These are phyloP conservation scores for Tribolium castaneum DNA, from an alignment of 1,140 invertebrate species.

Conservation along the genomic window DNA sequence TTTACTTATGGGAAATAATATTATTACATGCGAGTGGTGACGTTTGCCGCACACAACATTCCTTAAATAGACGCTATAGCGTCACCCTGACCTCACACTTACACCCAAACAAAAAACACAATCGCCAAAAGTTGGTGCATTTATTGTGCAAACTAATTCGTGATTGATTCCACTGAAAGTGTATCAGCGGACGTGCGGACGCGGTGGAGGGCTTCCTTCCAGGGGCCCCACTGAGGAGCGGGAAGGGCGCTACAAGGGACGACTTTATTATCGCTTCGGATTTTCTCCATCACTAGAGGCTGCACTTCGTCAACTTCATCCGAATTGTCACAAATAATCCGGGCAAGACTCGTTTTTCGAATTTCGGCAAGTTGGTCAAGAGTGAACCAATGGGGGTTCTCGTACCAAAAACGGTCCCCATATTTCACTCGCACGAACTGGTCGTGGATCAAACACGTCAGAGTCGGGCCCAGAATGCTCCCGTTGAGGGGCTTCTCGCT, in stretches of 20 bases:
- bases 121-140: not conserved
- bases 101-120: not conserved
- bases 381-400: slow-evolving; percentile 77
- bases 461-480: slow-evolving; percentile 83
- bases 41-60: not conserved
- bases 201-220: slow-evolving; percentile 65
- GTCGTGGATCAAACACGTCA: slow-evolving; percentile 86
- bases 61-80: slow-evolving; percentile 27
- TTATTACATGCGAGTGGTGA: slow-evolving; percentile 2
- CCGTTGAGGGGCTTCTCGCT: slow-evolving; percentile 78
- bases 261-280: slow-evolving; percentile 70
- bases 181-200: slow-evolving; percentile 4
- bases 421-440: slow-evolving; percentile 84
- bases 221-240: slow-evolving; percentile 69
- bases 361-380: slow-evolving; percentile 87
- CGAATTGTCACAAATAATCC: slow-evolving; percentile 91
- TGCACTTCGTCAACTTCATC: slow-evolving; percentile 80
- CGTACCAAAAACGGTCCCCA: slow-evolving; percentile 91
- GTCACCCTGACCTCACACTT: slow-evolving; percentile 17
- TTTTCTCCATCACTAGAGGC: slow-evolving; percentile 78
- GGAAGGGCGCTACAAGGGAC: slow-evolving; percentile 72
- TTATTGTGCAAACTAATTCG: not conserved
- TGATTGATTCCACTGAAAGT: not conserved
- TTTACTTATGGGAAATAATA: slow-evolving; percentile 6
- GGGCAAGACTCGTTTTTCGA: slow-evolving; percentile 83